phyloP scores from a whole-genome alignment of 2,888 invertebrate genomes.

The Zaprionus obscuricornis region DNA sequence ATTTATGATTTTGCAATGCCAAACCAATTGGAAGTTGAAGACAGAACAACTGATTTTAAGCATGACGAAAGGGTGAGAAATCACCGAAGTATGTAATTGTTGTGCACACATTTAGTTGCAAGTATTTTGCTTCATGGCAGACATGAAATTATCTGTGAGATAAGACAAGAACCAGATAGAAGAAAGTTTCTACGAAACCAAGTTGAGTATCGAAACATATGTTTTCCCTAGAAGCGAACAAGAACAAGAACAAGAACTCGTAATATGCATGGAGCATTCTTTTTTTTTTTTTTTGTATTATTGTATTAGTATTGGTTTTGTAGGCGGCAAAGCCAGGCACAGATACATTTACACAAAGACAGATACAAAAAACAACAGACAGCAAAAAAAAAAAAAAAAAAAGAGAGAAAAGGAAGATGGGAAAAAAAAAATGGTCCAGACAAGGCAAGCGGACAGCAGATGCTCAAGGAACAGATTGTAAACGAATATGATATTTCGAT shows the following conservation, averaged over 20 bases:
- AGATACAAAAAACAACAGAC: constrained; percentile 12
- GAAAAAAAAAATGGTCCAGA: constrained; percentile 32
- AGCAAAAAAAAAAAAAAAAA: constrained; percentile 4
- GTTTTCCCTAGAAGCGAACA: constrained; percentile 67
- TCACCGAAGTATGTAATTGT: not conserved
- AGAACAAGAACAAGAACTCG: no score
- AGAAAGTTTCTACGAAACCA: constrained; percentile 35
- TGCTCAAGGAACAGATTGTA: constrained; percentile 74
- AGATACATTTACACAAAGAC: constrained; percentile 19
- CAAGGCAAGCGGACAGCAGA: constrained; percentile 66
- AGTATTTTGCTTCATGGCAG: not conserved
- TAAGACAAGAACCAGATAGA: constrained; percentile 28
- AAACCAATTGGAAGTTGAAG: no score
- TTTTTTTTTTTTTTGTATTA: no score
- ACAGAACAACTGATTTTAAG: no score
- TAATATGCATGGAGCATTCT: constrained; percentile 41
- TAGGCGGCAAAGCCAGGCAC: constrained; percentile 31
- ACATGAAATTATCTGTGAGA: no score
- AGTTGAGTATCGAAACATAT: constrained; percentile 62
- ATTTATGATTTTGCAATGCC: no score
- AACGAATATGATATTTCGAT: constrained; percentile 78
- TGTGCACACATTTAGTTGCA: not conserved
- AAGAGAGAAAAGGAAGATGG: not conserved
- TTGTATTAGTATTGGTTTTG: no score
- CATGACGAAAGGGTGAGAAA: no score